These are phyloP conservation scores for Onthophagus sagittarius DNA, from an alignment of 2,888 invertebrate genomes.

Conservation along the genomic window DNA sequence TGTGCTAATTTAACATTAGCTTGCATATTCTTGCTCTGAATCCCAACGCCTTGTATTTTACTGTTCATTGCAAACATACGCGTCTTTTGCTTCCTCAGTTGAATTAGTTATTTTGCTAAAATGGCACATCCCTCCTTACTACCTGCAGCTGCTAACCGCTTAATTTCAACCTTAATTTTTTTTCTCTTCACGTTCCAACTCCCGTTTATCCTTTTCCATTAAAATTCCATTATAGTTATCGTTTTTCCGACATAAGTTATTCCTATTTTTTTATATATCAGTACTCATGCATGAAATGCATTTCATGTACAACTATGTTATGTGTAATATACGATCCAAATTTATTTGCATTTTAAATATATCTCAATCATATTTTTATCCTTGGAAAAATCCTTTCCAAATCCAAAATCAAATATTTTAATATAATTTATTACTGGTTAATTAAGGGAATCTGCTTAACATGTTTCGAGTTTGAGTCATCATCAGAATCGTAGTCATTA, in stretches of 20 bases:
- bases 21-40: conserved; percentile 86
- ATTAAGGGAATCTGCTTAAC: too few relatives aligned
- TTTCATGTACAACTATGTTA: conserved; percentile 34
- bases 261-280: conserved; percentile 37
- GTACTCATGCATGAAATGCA: conserved; percentile 34
- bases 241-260: conserved; percentile 35
- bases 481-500: too few relatives aligned
- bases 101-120: conserved; percentile 85
- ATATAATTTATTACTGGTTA: too few relatives aligned
- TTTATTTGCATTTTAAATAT: conserved; percentile 18
- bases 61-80: conserved; percentile 78
- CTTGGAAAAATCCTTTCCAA: not conserved
- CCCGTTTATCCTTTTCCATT: conserved; percentile 59
- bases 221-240: conserved; percentile 33
- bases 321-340: conserved; percentile 33
- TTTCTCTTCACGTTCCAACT: conserved; percentile 84
- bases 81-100: conserved; percentile 82
- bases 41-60: conserved; percentile 72
- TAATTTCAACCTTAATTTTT: conserved; percentile 84
- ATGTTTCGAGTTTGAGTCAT: too few relatives aligned
- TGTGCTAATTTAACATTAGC: conserved; percentile 83
- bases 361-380: not conserved
- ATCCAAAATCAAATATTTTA: too few relatives aligned
- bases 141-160: conserved; percentile 69
- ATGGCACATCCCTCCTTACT: conserved; percentile 73